Conservation (phyloP, 2,888 invertebrate species). For the Volucella inanis region DNA sequence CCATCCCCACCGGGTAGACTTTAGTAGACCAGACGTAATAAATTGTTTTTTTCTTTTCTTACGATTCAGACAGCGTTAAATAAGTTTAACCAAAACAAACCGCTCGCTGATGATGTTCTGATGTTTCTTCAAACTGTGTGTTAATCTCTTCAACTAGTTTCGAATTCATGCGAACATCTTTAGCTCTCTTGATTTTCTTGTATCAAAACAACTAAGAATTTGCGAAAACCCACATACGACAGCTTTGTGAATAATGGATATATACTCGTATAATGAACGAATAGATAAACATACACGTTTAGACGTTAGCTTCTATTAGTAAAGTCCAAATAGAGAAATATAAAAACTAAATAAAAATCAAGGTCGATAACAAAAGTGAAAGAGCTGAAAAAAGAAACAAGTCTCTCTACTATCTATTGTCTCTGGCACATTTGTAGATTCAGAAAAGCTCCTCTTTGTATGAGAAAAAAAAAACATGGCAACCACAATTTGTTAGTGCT, state of each 20-base stretch:
- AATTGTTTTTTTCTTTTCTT: background rate
- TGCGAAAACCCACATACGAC: conserved; percentile 39
- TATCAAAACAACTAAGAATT: conserved; percentile 24
- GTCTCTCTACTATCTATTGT: no score
- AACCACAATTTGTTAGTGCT: conserved; percentile 19
- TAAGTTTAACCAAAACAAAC: conserved; percentile 17
- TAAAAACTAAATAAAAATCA: conserved; percentile 35
- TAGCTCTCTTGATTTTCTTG: background rate
- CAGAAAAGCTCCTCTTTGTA: no score
- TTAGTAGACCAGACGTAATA: conserved; percentile 3
- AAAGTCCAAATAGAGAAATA: conserved; percentile 15
- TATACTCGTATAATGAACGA: background rate
- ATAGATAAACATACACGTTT: background rate
- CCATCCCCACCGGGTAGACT: background rate
- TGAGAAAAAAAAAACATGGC: background rate
- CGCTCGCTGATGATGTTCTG: background rate
- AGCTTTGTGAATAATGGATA: conserved; percentile 8
- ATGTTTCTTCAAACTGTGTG: background rate
- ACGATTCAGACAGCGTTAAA: conserved; percentile 2
- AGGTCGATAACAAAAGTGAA: conserved; percentile 22
- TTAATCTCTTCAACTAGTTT: conserved; percentile 1
- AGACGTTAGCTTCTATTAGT: background rate
- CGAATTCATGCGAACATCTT: background rate
- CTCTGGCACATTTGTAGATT: no score
- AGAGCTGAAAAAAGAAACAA: no score